Conservation (phyloP, 2,113 vertebrate genomes). For the Hucho hucho region DNA sequence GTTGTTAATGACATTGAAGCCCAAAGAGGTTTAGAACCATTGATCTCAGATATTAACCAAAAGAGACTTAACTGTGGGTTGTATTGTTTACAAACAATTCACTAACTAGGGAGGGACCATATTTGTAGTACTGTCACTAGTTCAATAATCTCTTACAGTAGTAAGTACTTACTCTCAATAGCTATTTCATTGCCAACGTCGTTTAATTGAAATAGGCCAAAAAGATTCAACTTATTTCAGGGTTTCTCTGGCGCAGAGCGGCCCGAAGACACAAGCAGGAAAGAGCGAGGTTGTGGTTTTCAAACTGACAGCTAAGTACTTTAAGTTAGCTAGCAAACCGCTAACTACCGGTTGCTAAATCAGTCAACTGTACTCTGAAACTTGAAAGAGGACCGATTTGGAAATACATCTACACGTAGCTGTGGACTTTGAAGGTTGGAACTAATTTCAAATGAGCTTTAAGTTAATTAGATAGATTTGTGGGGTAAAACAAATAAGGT, state of each 20-base stretch:
- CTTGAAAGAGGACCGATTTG: not conserved
- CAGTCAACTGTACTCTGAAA: not conserved
- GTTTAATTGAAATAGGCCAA: too few relatives aligned
- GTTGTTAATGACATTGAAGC: not conserved
- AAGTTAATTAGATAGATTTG: not conserved
- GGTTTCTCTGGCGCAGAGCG: not conserved
- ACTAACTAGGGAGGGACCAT: not conserved
- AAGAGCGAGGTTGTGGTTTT: conserved; percentile 4
- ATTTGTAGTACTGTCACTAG: not conserved
- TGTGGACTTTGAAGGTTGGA: not conserved
- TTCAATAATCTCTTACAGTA: too few relatives aligned
- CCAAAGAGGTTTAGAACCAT: not conserved
- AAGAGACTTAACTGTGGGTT: not conserved
- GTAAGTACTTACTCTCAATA: too few relatives aligned
- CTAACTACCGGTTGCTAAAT: not conserved
- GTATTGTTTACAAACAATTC: not conserved
- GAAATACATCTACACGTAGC: not conserved
- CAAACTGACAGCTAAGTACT: conserved; percentile 6
- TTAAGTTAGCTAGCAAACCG: not conserved
- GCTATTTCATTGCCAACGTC: too few relatives aligned
- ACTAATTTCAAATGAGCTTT: not conserved
- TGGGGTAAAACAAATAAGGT: not conserved
- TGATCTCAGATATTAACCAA: not conserved
- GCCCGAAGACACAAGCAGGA: not conserved
- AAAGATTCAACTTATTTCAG: too few relatives aligned